Evolutionary conservation across 2,113 vertebrate genomes (phyloP).

Genomic region (Climacteris rufus): DNA sequence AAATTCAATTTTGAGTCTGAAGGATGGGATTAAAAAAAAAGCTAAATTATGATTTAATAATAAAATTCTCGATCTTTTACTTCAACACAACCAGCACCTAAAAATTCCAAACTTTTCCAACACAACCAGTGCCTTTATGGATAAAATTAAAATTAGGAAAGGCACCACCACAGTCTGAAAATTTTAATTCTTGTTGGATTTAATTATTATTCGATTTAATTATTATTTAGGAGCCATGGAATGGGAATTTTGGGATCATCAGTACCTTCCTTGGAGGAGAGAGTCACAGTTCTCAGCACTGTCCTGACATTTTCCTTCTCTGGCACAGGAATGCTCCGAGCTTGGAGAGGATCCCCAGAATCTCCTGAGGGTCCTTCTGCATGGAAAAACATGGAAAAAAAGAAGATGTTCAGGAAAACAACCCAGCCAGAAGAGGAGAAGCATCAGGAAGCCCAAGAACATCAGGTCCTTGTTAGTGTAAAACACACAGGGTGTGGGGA

Average conservation of each 20-base stretch:
- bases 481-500: background rate
- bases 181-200: too few relatives aligned
- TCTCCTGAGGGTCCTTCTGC: conserved; percentile 66
- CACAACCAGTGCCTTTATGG: background rate
- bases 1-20: too few relatives aligned
- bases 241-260: background rate
- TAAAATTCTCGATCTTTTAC: background rate
- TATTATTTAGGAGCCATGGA: background rate
- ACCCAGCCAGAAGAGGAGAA: background rate
- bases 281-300: conserved; percentile 66
- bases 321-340: conserved; percentile 61
- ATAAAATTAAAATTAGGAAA: background rate
- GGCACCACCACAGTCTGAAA: background rate
- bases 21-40: too few relatives aligned
- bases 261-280: conserved; percentile 77
- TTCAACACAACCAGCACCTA: background rate
- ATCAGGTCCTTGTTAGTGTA: background rate
- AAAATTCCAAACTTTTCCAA: background rate
- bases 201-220: background rate
- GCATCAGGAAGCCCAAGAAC: background rate
- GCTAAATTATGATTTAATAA: too few relatives aligned
- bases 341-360: conserved; percentile 43
- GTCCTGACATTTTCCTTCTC: conserved; percentile 83
- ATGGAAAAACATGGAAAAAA: background rate
- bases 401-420: background rate